Evolutionary conservation across 1,140 invertebrate genomes (phyloP), one percentile per base, ranked within the genome.

Genomic region (Trigoniulus corallinus): DNA sequence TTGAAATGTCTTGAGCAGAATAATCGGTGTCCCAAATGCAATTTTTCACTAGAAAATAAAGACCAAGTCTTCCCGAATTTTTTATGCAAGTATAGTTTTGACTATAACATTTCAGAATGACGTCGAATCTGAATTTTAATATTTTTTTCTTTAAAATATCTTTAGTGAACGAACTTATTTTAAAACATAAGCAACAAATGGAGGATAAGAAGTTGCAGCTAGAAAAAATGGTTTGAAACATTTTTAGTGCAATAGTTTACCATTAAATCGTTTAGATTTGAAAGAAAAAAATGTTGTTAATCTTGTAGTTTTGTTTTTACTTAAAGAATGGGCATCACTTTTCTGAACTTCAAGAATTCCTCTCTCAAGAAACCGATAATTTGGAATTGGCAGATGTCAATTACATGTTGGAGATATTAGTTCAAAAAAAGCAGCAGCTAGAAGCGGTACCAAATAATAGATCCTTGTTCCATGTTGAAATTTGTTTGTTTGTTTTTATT

Each of bases 41-140:
- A 80, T 57, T 77, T 76, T 48, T 67, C 75, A 22, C 69, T 92
- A 12, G 75, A 77, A 1, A 74, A 73, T 27, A 70, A 75, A 34
- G 80, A 87, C 50, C 73, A 82, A 56, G 80, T 93, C 39, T 88
- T 88, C 64, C 88, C 88, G 1, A 87, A 93, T 68, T 87, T 87
- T 64, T 65, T 85, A 37, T 70, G 67, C 64, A 55, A 53, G 57
- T 54, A 24, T n/a, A 25, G n/a, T 59, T 56, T 2, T 23, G 51
- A 43, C 18, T 27, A 48, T 40, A 18, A 22, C 12, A 42, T 54
- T n/a, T 23, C 40, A 57, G 7, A 24, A 13, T 55, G 26, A n/a
- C 25, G 24, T n/a, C 18, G 20, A 13, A 20, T 20, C 1, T 23
- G n/a, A 51, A 20, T 46, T 24, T 18, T 48, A 44, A 21, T 49